These are phyloP conservation scores for Alouatta palliata DNA, from an alignment of 2,113 vertebrate genomes.

Conservation along the genomic window DNA sequence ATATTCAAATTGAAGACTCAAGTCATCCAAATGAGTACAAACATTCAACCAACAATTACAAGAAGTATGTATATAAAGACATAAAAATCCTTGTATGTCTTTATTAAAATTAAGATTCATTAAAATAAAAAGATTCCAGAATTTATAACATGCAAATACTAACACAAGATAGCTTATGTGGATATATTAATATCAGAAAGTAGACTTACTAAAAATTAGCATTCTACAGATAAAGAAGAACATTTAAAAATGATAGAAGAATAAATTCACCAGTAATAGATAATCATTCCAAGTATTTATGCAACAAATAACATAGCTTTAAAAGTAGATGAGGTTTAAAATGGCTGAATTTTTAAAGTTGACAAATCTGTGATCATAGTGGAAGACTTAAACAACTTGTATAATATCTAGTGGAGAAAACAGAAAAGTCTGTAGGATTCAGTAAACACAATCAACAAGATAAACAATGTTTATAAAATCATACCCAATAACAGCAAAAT, in stretches of 20 bases:
- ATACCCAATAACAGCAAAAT: not conserved
- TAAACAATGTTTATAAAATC: not conserved
- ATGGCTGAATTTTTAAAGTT: not conserved
- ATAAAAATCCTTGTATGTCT: not conserved
- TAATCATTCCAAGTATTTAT: not conserved
- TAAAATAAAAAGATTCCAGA: not conserved
- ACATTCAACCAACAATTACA: not conserved
- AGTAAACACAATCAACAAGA: not conserved
- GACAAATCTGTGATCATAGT: not conserved
- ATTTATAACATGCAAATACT: not conserved
- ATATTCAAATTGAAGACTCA: not conserved
- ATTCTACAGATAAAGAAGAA: not conserved
- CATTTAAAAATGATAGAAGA: not conserved
- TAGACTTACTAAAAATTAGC: not conserved
- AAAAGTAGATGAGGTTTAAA: not conserved
- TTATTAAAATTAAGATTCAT: too few species aligned
- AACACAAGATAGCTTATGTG: not conserved
- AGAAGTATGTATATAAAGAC: not conserved
- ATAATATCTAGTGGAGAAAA: not conserved
- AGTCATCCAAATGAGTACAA: not conserved
- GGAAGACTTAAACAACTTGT: not conserved
- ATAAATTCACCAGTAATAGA: not conserved
- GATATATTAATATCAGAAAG: not conserved
- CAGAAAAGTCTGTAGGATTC: not conserved
- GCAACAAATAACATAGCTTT: not conserved